Base-by-base conservation (phyloP, 1,140 invertebrate genomes). In the Diploscapter pachys region DNA sequence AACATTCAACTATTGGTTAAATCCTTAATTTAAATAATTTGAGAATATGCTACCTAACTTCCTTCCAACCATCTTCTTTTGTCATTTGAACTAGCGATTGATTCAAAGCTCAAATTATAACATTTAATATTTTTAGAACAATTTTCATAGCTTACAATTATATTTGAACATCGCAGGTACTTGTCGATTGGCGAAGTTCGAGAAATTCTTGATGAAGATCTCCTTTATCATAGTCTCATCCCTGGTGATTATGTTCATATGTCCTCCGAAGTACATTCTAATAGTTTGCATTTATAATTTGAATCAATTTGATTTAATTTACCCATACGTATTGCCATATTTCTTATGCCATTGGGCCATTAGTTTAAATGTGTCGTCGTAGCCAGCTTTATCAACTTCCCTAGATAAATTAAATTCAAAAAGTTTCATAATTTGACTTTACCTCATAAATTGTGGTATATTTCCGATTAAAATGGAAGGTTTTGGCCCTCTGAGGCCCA, bases 171-270 rank as follows among this genome's bases (percentile, higher is more conserved):
- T 70, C 3, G 68, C 56, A 4, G 68, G 68, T 4, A 53, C 48
- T 8, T 52, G 52, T 61, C 68, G 55, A 13, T 70, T 59, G 5
- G 68, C 59, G 63, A 70, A 70, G 31, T 70, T 70, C 2, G 68
- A 70, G 13, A 70, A 70, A 70, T 70, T 70, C 31, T 70, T 70
- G 56, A 70, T 70, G 31, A 70, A 70, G 2, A 70, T 59, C 53
- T 70, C 68, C 8, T 70, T 70, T 11, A 70, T 70, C 6, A 61
- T 59, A 13, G 59, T 59, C 31, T 70, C 68, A 70, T 70, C 53
- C 8, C 50, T 52, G 5, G 63, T 4, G 4, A 59, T 51, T 6
- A 70, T 70, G 53, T 70, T 70, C 55, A 70, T 59, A 13, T 70
- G 68, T 3, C 56, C 13, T 0, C 68, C 68, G 13, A 70, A 61